Base-by-base conservation (phyloP, 2,113 vertebrate genomes). In the Triplophysa tibetana region DNA sequence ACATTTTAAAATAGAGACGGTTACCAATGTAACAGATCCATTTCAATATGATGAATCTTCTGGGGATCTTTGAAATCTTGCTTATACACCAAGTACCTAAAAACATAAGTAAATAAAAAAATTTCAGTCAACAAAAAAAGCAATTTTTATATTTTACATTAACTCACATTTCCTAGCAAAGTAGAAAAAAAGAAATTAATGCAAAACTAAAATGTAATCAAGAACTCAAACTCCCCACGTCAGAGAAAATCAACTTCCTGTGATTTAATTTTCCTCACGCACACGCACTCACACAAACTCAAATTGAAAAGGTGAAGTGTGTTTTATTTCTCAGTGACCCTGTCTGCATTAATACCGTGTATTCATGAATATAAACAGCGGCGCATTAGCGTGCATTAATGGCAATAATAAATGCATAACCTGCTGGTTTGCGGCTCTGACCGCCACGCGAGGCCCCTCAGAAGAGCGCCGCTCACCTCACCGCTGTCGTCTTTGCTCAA, bases 371-470 rank as follows among this genome's bases (percentile, higher is more conserved):
- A 77, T 58, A 64, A 80, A 79, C 70, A 75, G 74, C 21, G 52
- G 54, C 10, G 29, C 61, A 62, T 73, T 77, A 82, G 81, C 56
- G 43, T 50, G 77, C 63, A 66, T 72, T 88, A 84, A 88, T 85
- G 70, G 43, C 77, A 50, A 75, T 79, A 86, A 88, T 88, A 83
- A 79, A 88, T 88, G 85, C 83, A 84, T 75, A 67, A 82, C 78
- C 85, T 62, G 62, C 79, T 64, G 54, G 79, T 78, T 82, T 79
- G 78, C 60, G 54, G 65, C 77, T 62, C 69, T 79, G 52, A 82
- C 78, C 81, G 50, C 50, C 52, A 24, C 43, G 73, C 60, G 66
- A 60, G 64, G 63, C 16, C 62, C 26, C 21, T 58, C 43, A 26
- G 69, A 43, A 41, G 48, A 82, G 67, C 8, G 38, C 4, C 8